Percentiles rank a stretch among this genome's conserved stretches.
These are phyloP conservation scores for Synergus umbraculus DNA, from an alignment of 2,888 invertebrate genomes.

Conservation along the genomic window DNA sequence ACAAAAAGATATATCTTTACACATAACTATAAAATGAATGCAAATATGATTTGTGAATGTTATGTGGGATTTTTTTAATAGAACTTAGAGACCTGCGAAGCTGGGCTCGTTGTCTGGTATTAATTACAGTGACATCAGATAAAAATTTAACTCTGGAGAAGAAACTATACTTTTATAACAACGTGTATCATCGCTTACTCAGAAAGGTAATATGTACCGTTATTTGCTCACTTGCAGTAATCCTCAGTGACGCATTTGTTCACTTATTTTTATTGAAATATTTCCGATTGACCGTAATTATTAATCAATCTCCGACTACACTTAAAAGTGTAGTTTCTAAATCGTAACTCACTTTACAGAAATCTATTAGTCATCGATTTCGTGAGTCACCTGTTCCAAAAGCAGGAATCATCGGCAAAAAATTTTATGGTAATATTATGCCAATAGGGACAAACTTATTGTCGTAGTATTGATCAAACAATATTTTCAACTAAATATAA, in stretches of 20 bases:
- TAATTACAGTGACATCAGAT: slow-evolving; percentile 40
- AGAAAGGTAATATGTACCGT: slow-evolving; percentile 37
- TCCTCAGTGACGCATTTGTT: slow-evolving; percentile 22
- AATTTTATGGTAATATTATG: neutral
- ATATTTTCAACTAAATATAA: slow-evolving; percentile 19
- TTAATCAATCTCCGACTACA: neutral
- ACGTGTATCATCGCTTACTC: slow-evolving; percentile 26
- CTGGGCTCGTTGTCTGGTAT: slow-evolving; percentile 3
- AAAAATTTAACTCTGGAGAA: slow-evolving; percentile 25
- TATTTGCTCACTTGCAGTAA: slow-evolving; percentile 30
- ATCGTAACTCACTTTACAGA: neutral
- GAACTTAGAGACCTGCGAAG: neutral
- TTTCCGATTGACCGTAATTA: neutral
- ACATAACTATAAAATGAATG: slow-evolving; percentile 5
- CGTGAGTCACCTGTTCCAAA: slow-evolving; percentile 27
- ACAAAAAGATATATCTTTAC: neutral
- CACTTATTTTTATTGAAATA: slow-evolving; percentile 37
- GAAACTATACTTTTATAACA: slow-evolving; percentile 27
- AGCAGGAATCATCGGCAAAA: neutral
- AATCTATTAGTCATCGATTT: slow-evolving; percentile 15
- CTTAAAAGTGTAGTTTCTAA: neutral
- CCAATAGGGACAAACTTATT: slow-evolving; percentile 6
- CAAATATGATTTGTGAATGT: neutral
- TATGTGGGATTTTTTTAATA: neutral
- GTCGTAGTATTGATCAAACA: slow-evolving; percentile 35